Conservation (phyloP, 1,140 invertebrate species). For the Acyrthosiphon pisum region DNA sequence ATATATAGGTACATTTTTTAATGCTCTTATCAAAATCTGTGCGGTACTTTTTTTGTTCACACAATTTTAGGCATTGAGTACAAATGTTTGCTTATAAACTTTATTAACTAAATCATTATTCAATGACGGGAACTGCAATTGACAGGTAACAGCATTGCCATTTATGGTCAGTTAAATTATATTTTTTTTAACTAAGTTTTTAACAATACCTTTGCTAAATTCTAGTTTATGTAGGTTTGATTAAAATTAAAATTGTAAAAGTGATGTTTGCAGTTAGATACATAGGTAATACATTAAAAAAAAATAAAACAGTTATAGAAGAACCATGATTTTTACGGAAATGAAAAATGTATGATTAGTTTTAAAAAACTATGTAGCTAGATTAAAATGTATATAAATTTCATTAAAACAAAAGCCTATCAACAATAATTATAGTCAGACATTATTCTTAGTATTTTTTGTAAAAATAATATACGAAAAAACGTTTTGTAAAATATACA, state of each 20-base stretch:
- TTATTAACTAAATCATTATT: constrained; percentile 19
- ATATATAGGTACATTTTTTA: neutral
- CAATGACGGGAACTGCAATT: neutral
- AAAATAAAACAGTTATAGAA: neutral
- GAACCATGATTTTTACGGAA: too few relatives aligned
- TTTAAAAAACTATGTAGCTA: neutral
- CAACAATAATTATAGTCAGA: neutral
- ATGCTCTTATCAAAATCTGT: neutral
- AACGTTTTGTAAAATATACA: neutral
- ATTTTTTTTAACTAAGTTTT: neutral
- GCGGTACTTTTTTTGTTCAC: neutral
- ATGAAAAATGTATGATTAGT: neutral
- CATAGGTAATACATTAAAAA: neutral
- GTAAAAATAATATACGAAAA: too few relatives aligned
- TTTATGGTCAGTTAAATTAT: constrained; percentile 7
- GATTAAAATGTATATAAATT: neutral
- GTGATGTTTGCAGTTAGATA: neutral
- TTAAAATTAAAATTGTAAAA: neutral
- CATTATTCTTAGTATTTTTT: too few relatives aligned
- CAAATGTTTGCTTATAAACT: neutral
- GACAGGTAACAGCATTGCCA: neutral
- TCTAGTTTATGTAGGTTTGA: neutral
- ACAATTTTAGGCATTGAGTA: neutral
- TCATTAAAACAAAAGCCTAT: neutral
- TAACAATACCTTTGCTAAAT: neutral